A percentile compares a stretch with the other conserved stretches of the same genome.
Evolutionary conservation across 2,113 vertebrate genomes (phyloP).

Genomic region (Bombycilla garrulus): DNA sequence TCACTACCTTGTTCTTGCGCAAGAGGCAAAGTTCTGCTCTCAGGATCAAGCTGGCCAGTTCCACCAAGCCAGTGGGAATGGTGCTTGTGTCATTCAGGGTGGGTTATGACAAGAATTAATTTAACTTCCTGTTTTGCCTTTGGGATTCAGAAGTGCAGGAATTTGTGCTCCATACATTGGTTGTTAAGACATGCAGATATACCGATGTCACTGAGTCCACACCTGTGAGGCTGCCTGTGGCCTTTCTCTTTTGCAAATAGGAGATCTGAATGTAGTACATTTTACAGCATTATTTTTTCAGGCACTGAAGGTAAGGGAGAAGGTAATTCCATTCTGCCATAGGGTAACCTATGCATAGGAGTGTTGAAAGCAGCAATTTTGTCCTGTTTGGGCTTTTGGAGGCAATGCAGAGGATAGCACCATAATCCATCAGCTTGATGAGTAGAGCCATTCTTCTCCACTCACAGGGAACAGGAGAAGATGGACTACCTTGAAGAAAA

Average conservation of each 20-base stretch:
- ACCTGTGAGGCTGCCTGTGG: not conserved
- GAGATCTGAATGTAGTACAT: not conserved
- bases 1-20: not conserved
- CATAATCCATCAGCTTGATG: not conserved
- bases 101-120: not conserved
- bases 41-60: fast-evolving
- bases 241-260: not conserved
- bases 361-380: not conserved
- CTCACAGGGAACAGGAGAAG: not conserved
- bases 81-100: not conserved
- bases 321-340: not conserved
- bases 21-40: not conserved
- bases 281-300: not conserved
- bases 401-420: not conserved
- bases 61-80: not conserved
- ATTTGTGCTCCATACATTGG: fast-evolving
- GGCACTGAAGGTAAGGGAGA: not conserved
- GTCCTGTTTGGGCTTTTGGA: not conserved
- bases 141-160: not conserved
- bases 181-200: not conserved
- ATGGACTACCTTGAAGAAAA: not conserved
- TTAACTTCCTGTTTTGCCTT: not conserved
- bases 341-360: not conserved
- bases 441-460: not conserved
- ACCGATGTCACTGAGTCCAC: fast-evolving